Base-by-base conservation (phyloP, 2,888 invertebrate species). In the Eutolmus rufibarbis region DNA sequence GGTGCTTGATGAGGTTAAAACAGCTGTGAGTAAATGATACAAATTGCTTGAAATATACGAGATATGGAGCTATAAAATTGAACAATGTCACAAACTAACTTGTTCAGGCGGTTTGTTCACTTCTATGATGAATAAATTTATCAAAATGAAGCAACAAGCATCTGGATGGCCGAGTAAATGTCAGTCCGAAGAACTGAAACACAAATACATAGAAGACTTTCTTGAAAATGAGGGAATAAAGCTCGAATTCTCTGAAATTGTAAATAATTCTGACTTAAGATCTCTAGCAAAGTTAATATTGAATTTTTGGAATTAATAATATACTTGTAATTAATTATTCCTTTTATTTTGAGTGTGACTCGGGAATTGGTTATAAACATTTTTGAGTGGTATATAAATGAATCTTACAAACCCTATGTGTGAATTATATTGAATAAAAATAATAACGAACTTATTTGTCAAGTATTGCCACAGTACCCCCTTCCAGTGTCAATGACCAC, bases 51-150 rank as follows among this genome's bases (percentile, higher is more conserved):
- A 89, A 66, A 89, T 90, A 7, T 89, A 89, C 51, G 90, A 91
- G 88, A 89, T 91, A 9, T 91, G 91, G 90, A 89, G 90, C 81
- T 91, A 91, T 87, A 37, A 89, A n/a, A 84, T 89, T 34, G 87
- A 87, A 0, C 89, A 89, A 85, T 90, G 90, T 79, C 37, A 89
- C 78, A 74, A n/a, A 23, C 7, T 9, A 1, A 87, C 82, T 7
- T 78, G 86, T 46, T 46, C 74, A 0, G 89, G 89, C 1, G 90
- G 90, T 3, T 77, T 90, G 40, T 91, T 90, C 88, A 88, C 89
- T 8, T 86, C 88, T 14, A 91, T 90, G 87, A 90, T 91, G 14
- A 89, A 91, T 79, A 40, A 89, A 2, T 90, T 89, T 87, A 40
- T 90, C 1, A 90, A 90, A 89, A 89, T 90, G 3, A 90, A 90